These are phyloP conservation scores for Brachypteracias leptosomus DNA, from an alignment of 2,113 vertebrate genomes.

Conservation along the genomic window DNA sequence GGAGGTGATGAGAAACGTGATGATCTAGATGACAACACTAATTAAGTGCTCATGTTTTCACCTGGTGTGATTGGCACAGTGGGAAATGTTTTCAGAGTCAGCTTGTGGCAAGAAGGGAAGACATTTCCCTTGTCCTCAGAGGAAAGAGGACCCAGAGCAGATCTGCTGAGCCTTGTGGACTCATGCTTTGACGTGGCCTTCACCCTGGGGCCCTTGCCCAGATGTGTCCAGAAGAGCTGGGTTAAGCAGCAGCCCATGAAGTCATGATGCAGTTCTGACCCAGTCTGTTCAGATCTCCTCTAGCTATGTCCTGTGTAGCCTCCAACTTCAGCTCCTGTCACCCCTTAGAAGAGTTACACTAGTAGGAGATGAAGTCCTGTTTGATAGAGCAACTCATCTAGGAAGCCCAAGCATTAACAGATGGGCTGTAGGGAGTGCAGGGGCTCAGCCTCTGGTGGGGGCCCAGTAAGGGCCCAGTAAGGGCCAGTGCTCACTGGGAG, in stretches of 20 bases:
- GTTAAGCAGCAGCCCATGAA: not conserved
- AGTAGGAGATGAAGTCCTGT: not conserved
- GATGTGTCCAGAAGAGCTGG: not conserved
- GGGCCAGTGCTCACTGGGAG: not conserved
- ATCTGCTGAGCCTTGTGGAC: constrained; percentile 17
- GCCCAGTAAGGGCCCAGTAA: too few relatives aligned
- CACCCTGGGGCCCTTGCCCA: not conserved
- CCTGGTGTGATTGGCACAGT: not conserved
- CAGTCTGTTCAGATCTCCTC: not conserved
- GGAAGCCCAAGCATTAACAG: not conserved
- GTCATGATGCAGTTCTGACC: constrained; percentile 16
- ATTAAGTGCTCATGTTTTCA: not conserved
- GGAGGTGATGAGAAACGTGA: not conserved
- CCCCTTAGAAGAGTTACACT: not conserved
- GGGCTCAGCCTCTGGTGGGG: not conserved
- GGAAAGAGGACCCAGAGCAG: not conserved
- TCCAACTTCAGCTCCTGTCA: not conserved
- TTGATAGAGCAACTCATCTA: not conserved
- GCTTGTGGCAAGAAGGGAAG: not conserved
- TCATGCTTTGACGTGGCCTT: not conserved
- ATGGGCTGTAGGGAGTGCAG: not conserved
- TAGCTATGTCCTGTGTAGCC: not conserved
- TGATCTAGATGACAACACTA: not conserved
- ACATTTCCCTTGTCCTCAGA: not conserved
- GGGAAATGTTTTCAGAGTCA: not conserved